These are phyloP conservation scores for Anthopleura sola DNA, from an alignment of 64 coral and sea anemone genomes.

Conservation along the genomic window DNA sequence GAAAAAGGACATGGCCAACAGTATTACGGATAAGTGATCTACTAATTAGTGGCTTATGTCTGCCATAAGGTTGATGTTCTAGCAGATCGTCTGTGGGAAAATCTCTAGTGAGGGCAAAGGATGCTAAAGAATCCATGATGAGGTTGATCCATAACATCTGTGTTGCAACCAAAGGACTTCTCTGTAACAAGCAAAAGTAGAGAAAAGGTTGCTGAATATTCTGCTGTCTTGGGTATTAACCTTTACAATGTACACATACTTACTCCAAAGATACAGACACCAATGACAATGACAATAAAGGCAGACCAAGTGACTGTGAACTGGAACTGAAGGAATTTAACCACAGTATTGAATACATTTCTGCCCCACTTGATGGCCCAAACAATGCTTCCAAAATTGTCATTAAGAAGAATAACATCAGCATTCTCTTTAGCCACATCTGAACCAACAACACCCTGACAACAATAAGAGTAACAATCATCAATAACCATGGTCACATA, in stretches of 20 bases:
- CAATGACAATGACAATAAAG: constrained; percentile 85
- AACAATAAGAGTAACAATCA: neutral
- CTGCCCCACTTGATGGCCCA: constrained; percentile 94
- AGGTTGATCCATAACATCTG: constrained; percentile 97
- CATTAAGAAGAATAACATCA: constrained; percentile 87
- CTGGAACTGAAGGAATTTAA: constrained; percentile 95
- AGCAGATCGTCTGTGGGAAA: constrained; percentile 84
- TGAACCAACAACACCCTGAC: constrained; percentile 87
- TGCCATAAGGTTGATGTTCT: constrained; percentile 81
- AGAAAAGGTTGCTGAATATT: neutral
- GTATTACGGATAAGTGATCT: constrained; percentile 87
- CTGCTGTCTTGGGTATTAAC: no score
- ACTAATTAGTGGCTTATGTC: constrained; percentile 87
- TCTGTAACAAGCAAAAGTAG: constrained; percentile 36
- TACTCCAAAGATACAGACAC: constrained; percentile 73
- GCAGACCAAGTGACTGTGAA: constrained; percentile 89
- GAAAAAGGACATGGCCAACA: constrained; percentile 78
- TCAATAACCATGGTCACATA: neutral
- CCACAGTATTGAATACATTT: constrained; percentile 88
- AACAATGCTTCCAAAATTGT: constrained; percentile 96
- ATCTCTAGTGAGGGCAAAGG: constrained; percentile 86
- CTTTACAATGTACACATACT: neutral
- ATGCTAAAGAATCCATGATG: constrained; percentile 97
- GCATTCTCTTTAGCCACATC: constrained; percentile 87
- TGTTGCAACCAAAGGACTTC: constrained; percentile 86